These are phyloP conservation scores for Eumacrocentrus americanus DNA, from an alignment of 2,888 invertebrate genomes.

Conservation along the genomic window DNA sequence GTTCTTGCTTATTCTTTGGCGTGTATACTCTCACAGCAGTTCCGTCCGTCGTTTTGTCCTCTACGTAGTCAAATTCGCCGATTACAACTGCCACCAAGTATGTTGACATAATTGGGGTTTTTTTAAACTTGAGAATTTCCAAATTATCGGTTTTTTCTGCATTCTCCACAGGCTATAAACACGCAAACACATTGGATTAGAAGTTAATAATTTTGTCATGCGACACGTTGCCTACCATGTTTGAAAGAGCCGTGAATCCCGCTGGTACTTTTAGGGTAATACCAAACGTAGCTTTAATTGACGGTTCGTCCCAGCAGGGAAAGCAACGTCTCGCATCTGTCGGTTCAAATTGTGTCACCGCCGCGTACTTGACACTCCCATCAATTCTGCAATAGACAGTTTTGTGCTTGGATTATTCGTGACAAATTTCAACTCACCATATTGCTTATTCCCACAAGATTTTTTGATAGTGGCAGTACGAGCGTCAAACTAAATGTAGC, in stretches of 20 bases:
- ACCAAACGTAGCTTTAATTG: conserved; percentile 93
- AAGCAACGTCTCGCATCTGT: conserved; percentile 92
- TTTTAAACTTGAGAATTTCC: conserved; percentile 74
- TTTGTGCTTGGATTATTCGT: conserved; percentile 19
- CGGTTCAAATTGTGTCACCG: conserved; percentile 91
- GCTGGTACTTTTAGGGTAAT: conserved; percentile 83
- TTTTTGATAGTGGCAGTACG: conserved; percentile 48
- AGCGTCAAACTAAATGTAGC: conserved; percentile 64
- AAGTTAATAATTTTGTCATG: conserved; percentile 27
- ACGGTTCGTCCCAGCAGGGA: conserved; percentile 98
- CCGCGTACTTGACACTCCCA: conserved; percentile 76
- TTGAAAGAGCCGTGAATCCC: conserved; percentile 86
- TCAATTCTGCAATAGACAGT: conserved; percentile 15
- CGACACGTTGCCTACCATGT: conserved; percentile 72
- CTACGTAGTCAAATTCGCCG: conserved; percentile 94
- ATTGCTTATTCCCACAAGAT: conserved; percentile 63
- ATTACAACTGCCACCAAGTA: conserved; percentile 93
- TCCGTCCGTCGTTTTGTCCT: conserved; percentile 82
- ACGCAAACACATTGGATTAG: conserved; percentile 15
- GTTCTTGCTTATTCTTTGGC: conserved; percentile 89
- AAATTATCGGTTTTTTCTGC: conserved; percentile 61
- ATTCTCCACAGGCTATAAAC: conserved; percentile 62
- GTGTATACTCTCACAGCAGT: conserved; percentile 83
- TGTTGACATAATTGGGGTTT: conserved; percentile 93
- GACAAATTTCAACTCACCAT: conserved; percentile 58